These are phyloP conservation scores for Melanogrammus aeglefinus DNA, from an alignment of 2,797 vertebrate genomes.

Conservation along the genomic window DNA sequence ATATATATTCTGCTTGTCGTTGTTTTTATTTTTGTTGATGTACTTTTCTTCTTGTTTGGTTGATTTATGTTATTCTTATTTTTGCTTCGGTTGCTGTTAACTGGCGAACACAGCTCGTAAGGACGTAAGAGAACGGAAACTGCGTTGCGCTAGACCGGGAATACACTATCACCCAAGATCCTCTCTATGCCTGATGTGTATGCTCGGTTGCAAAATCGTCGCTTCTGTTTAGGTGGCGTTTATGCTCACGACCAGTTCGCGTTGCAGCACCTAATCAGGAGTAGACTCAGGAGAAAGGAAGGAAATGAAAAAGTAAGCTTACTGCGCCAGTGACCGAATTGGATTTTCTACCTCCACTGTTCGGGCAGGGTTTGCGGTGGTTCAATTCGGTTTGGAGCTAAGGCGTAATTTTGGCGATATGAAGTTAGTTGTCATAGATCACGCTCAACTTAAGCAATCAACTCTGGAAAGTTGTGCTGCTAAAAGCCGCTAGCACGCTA, in stretches of 20 bases:
- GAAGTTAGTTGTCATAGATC: slow-evolving; percentile 27
- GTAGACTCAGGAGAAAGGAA: slow-evolving; percentile 56
- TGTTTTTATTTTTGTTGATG: not conserved
- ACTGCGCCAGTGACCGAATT: slow-evolving; percentile 20
- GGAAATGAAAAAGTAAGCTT: slow-evolving; percentile 47
- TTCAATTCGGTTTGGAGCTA: not conserved
- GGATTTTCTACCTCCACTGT: not conserved
- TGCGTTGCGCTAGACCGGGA: not conserved
- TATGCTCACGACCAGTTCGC: not conserved
- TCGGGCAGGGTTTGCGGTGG: not conserved
- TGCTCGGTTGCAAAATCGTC: not conserved
- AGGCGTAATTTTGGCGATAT: slow-evolving; percentile 25
- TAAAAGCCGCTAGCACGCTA: slow-evolving; percentile 41
- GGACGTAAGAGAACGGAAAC: not conserved
- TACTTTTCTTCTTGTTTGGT: not conserved
- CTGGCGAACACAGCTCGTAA: not conserved
- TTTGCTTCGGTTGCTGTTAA: too few species aligned
- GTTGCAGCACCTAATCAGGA: not conserved
- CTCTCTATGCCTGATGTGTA: not conserved
- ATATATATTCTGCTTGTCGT: not conserved
- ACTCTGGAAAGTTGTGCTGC: slow-evolving; percentile 24
- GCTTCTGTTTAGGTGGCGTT: not conserved
- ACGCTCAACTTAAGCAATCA: slow-evolving; percentile 35
- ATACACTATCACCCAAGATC: not conserved
- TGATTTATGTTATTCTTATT: too few species aligned